Evolutionary conservation across 2,113 vertebrate genomes (phyloP), one percentile per base, ranked within the genome.

Genomic region (Emberiza fucata): DNA sequence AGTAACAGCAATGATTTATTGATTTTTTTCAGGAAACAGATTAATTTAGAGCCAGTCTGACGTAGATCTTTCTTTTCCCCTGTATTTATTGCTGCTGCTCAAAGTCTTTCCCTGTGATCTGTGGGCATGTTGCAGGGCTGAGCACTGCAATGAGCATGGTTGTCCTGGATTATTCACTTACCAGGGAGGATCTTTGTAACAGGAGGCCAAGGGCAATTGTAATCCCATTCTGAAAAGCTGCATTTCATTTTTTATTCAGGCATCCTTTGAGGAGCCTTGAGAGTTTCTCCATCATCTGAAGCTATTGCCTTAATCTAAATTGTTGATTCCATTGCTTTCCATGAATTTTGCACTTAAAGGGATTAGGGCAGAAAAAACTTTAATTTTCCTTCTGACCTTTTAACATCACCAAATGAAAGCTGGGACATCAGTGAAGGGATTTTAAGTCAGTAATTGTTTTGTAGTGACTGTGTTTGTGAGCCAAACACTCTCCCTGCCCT

Each of bases 341-440:
- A 78, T 75, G 51, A 97, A 92, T 88, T 90, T 93, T 94, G 59
- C 85, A 77, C 90, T 93, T 88, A 81, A 61, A 92, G 68, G 27
- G 68, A 93, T 92, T 90, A 92, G 33, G 47, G 51, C 1, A 73
- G 51, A 93, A 92, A 86, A 92, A 85, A 75, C 51, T 78, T 76
- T 94, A 15, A 86, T 90, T 95, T 94, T 90, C 68, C 51, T 86
- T 86, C 76, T 96, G 94, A 96, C 88, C 88, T 95, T 86, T 83
- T 86, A 93, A 47, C 47, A 90, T 51, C 50, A 73, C 53, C 71
- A 75, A 17, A 93, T 21, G 51, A 63, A 82, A 76, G 61, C 5
- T 56, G 54, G 69, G 68, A 47, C 79, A 70, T 19, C 39, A 24
- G 76, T 25, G 80, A 80, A 94, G 28, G 69, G 86, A 84, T 81